These are phyloP conservation scores for Koerneria pararmatus DNA, from an alignment of 2,888 invertebrate genomes.

Conservation along the genomic window DNA sequence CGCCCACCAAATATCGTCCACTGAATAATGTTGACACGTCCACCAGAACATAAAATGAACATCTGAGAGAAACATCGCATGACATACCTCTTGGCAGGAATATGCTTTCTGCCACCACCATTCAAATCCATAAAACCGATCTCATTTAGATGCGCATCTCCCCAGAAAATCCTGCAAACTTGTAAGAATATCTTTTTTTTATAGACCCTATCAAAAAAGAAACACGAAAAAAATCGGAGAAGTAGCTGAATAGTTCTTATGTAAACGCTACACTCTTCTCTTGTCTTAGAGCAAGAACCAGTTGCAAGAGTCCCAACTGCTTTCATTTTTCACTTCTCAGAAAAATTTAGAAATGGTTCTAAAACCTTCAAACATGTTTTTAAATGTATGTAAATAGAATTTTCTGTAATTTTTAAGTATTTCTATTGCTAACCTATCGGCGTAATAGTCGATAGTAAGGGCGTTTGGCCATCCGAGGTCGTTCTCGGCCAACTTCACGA, in stretches of 20 bases:
- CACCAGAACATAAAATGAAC: slow-evolving; percentile 22
- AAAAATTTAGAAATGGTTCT: too few species aligned
- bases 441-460: slow-evolving; percentile 89
- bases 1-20: too few species aligned
- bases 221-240: too few species aligned
- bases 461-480: slow-evolving; percentile 99
- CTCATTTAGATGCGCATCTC: slow-evolving; percentile 95
- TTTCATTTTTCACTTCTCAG: too few species aligned
- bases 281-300: not conserved
- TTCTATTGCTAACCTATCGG: slow-evolving; percentile 68
- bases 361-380: too few species aligned
- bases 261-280: too few species aligned
- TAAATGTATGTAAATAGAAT: too few species aligned
- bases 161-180: slow-evolving; percentile 74
- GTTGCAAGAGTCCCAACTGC: too few species aligned
- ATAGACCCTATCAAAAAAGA: too few species aligned
- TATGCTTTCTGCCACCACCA: slow-evolving; percentile 75
- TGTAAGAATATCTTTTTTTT: not conserved
- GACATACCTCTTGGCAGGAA: slow-evolving; percentile 27
- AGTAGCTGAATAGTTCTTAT: too few species aligned
- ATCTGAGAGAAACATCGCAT: too few species aligned
- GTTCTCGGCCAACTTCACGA: slow-evolving; percentile 75
- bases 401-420: too few species aligned
- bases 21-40: slow-evolving; percentile 52
- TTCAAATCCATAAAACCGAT: slow-evolving; percentile 82